Evolutionary conservation across 2,113 vertebrate species (phyloP), one percentile per base, ranked within the genome.

Genomic region (Meles meles): DNA sequence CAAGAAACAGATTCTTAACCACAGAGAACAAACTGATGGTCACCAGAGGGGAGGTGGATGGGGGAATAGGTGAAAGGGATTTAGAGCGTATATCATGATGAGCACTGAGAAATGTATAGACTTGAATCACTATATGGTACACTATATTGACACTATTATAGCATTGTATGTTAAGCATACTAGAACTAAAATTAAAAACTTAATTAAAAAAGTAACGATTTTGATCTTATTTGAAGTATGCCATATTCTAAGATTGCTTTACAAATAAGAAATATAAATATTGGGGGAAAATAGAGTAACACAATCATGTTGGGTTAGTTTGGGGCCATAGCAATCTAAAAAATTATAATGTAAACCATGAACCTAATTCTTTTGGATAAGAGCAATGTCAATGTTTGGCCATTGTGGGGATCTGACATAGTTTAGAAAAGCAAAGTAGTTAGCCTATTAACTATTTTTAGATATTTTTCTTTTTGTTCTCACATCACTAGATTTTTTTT

Each of bases 381-480:
- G 21, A 27, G 2, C 47, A 86, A 65, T 2, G 25, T 18, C 15
- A 2, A n/a, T 18, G 18, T 47, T 12, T 81, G 34, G 15, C 37
- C 47, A n/a, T 20, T 84, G 31, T 61, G 14, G 29, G 34, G 34
- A 61, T 59, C n/a, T 42, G 57, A 93, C 20, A 72, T 0, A 14
- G 21, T 6, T 25, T 14, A 0, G 17, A 85, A 92, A 86, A 55
- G 29, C 15, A 57, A 44, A 61, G 39, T 9, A 88, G 8, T n/a
- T 34, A 15, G 29, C 52, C 8, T 49, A 34, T n/a, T 42, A 39
- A 21, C 31, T 96, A 87, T 61, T 97, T 97, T 97, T 95, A 90
- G 84, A 69, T 29, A 37, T 52, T 65, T 74, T 31, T 59, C 29
- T 90, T 65, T 90, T 7, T 84, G 9, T 93, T 77, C 42, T 88